Conservation (phyloP, 1,140 invertebrate species). For the Pachypeltis micranthus region DNA sequence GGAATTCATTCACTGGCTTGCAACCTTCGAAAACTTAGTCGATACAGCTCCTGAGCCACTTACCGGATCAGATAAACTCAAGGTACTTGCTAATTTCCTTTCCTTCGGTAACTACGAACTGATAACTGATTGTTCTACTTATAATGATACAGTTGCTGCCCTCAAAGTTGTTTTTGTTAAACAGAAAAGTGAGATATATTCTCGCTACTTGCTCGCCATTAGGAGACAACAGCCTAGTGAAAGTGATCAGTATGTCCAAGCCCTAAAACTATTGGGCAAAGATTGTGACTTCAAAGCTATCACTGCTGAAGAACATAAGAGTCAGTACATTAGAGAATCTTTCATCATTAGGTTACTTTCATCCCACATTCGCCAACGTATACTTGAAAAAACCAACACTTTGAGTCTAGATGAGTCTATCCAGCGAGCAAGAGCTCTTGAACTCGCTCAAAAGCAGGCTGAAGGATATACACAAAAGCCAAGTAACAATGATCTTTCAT, state of each 20-base stretch:
- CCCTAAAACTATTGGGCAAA: background rate
- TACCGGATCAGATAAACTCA: background rate
- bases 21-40: slow-evolving; percentile 8
- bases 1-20: slow-evolving; percentile 7
- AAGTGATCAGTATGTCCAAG: background rate
- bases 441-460: background rate
- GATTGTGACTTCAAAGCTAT: slow-evolving; percentile 2
- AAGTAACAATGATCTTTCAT: no score
- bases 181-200: background rate
- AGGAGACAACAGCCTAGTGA: background rate
- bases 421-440: background rate
- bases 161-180: background rate
- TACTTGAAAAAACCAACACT: slow-evolving; percentile 8
- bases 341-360: slow-evolving; percentile 15
- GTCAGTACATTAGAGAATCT: background rate
- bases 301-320: background rate
- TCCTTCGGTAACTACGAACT: background rate
- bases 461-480: background rate
- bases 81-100: slow-evolving; percentile 8
- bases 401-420: background rate
- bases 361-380: slow-evolving; percentile 3
- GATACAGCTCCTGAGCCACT: background rate
- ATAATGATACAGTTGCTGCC: background rate
- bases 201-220: background rate
- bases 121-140: background rate